Conservation (phyloP, 2,113 vertebrate genomes). For the Hippocampus zosterae region DNA sequence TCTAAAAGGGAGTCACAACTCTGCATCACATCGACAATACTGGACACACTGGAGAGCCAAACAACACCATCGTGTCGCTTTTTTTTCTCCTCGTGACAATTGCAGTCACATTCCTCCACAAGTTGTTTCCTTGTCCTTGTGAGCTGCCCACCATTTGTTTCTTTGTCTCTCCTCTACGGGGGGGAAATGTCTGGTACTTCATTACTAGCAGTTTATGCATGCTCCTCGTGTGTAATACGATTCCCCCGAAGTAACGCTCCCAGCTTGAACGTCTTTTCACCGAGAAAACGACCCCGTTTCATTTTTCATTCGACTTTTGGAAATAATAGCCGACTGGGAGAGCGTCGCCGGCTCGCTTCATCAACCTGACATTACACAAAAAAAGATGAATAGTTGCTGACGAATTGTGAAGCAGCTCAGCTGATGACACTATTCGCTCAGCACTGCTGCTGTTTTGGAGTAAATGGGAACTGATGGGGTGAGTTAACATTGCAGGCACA, state of each 20-base stretch:
- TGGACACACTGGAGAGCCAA: background rate
- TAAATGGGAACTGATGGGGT: constrained; percentile 42
- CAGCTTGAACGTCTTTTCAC: constrained; percentile 9
- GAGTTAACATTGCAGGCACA: constrained; percentile 67
- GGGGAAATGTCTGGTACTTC: constrained; percentile 33
- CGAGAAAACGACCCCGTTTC: constrained; percentile 6
- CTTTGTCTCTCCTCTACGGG: constrained; percentile 28
- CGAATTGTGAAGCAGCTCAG: constrained; percentile 10
- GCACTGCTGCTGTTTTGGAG: constrained; percentile 26
- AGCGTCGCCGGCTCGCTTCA: constrained; percentile 3
- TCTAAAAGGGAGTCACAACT: background rate
- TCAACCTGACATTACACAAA: constrained; percentile 26
- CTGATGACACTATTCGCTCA: constrained; percentile 23
- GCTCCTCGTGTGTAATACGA: constrained; percentile 35
- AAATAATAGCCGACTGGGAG: background rate
- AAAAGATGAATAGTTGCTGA: background rate
- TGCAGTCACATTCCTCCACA: constrained; percentile 12
- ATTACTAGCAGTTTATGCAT: constrained; percentile 19
- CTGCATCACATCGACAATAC: background rate
- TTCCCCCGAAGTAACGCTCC: constrained; percentile 43
- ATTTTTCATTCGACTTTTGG: constrained; percentile 15
- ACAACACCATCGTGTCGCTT: background rate
- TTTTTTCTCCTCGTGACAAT: constrained; percentile 10
- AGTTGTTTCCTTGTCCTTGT: constrained; percentile 16
- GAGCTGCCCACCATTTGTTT: constrained; percentile 15